phyloP scores from a whole-genome alignment of 2,888 invertebrate genomes.

The Brassicogethes aeneus region DNA sequence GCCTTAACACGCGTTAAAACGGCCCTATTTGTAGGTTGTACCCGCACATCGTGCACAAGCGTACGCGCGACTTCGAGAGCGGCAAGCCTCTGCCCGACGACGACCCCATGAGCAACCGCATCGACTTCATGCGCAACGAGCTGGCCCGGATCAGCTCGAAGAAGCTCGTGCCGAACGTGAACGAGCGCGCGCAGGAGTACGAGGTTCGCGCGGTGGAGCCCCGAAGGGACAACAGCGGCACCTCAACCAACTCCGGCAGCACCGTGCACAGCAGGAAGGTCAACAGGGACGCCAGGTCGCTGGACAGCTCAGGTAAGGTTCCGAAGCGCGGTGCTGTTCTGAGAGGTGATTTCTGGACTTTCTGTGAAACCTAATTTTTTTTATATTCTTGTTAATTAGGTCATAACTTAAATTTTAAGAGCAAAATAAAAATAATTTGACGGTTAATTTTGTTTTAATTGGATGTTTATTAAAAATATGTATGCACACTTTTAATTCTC shows the following conservation, averaged over 20 bases:
- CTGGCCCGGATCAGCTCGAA: conserved; percentile 54
- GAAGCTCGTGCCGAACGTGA: conserved; percentile 65
- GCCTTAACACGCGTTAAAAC: too few species aligned
- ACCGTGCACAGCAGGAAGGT: conserved; percentile 27
- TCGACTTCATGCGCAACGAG: conserved; percentile 60
- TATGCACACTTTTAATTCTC: too few species aligned
- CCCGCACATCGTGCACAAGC: conserved; percentile 59
- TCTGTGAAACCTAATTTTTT: too few species aligned
- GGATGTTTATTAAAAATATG: too few species aligned
- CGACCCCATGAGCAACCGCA: conserved; percentile 51
- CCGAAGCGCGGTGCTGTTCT: too few species aligned
- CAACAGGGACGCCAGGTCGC: conserved; percentile 46
- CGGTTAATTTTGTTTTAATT: too few species aligned
- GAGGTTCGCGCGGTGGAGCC: conserved; percentile 47
- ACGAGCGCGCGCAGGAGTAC: conserved; percentile 61
- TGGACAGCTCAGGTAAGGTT: conserved; percentile 46
- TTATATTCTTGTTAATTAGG: too few species aligned
- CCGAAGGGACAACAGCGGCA: conserved; percentile 24
- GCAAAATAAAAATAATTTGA: conserved; percentile 8
- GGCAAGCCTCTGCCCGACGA: conserved; percentile 50
- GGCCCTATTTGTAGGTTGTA: conserved; percentile 25
- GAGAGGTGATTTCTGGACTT: too few species aligned
- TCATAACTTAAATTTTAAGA: too few species aligned
- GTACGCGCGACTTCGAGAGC: conserved; percentile 66
- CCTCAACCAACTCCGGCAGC: conserved; percentile 22